Percentiles rank a stretch among this genome's conserved stretches.
phyloP scores from a whole-genome alignment of 2,888 invertebrate species.

The Harpalus rubripes region DNA sequence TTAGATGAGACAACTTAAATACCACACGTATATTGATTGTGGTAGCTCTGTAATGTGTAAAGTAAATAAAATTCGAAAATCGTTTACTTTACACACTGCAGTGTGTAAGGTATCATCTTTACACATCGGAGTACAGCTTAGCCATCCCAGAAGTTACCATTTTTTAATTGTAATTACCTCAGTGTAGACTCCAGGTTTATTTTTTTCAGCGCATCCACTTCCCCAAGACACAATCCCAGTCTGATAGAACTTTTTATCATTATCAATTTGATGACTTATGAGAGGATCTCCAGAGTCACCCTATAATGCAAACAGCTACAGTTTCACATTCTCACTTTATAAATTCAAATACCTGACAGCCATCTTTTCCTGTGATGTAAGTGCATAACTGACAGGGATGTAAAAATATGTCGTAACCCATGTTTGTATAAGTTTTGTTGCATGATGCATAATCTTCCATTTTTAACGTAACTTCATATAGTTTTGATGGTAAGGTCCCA shows the following conservation, averaged over 20 bases:
- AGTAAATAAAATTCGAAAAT: too few species aligned
- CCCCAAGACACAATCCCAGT: slow-evolving; percentile 77
- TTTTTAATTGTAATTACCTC: slow-evolving; percentile 67
- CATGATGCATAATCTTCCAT: slow-evolving; percentile 68
- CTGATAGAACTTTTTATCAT: slow-evolving; percentile 71
- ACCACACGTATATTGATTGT: too few species aligned
- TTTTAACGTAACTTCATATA: slow-evolving; percentile 70
- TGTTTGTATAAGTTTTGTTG: slow-evolving; percentile 70
- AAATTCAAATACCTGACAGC: slow-evolving; percentile 71
- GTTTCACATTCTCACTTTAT: background rate
- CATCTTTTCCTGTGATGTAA: slow-evolving; percentile 70
- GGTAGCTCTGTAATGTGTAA: too few species aligned
- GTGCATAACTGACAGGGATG: slow-evolving; percentile 72
- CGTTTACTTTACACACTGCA: too few species aligned
- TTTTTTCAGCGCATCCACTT: slow-evolving; percentile 74
- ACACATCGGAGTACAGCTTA: too few species aligned
- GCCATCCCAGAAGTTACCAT: background rate
- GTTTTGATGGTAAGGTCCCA: slow-evolving; percentile 68
- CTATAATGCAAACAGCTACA: slow-evolving; percentile 69
- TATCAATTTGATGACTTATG: slow-evolving; percentile 70
- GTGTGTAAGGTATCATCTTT: too few species aligned
- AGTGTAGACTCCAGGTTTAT: slow-evolving; percentile 75
- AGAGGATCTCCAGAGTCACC: slow-evolving; percentile 77
- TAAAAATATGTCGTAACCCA: slow-evolving; percentile 70
- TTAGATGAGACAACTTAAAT: too few species aligned